Evolutionary conservation across 1,140 invertebrate genomes (phyloP).

Genomic region (Drosophila pseudoobscura): DNA sequence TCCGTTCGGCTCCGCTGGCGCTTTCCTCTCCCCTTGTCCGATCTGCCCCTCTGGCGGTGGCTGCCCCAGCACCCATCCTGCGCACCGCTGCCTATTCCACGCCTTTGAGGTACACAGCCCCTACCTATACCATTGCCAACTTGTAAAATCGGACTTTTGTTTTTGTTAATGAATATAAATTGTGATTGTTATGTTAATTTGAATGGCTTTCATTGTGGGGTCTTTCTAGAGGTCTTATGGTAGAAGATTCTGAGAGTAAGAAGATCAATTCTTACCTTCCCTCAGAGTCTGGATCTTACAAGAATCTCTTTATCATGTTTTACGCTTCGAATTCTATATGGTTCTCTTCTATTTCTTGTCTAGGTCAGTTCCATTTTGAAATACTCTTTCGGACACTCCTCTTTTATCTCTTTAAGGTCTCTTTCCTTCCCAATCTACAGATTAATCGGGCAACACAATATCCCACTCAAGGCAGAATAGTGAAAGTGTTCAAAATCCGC

Average conservation of each 20-base stretch:
- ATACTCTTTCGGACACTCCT: neutral
- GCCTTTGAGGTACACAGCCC: slow-evolving; percentile 59
- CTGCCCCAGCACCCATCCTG: slow-evolving; percentile 25
- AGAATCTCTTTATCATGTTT: no score
- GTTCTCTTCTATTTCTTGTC: neutral
- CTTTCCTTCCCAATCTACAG: slow-evolving; percentile 1
- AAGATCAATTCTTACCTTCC: no score
- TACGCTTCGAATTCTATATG: no score
- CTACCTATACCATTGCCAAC: slow-evolving; percentile 59
- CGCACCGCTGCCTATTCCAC: slow-evolving; percentile 52
- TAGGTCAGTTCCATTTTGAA: slow-evolving; percentile 25
- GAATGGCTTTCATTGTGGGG: no score
- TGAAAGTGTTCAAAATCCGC: slow-evolving; percentile 52
- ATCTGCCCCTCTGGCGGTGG: slow-evolving; percentile 66
- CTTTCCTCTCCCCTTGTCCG: slow-evolving; percentile 53
- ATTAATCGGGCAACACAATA: slow-evolving; percentile 26
- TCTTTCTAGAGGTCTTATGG: no score
- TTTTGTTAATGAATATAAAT: slow-evolving; percentile 51
- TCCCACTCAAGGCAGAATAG: slow-evolving; percentile 69
- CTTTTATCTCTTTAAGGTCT: slow-evolving; percentile 8
- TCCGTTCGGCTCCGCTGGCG: slow-evolving; percentile 51
- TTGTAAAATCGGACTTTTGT: slow-evolving; percentile 43
- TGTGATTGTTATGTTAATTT: slow-evolving; percentile 60
- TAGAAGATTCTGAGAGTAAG: no score
- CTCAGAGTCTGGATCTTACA: no score